Percentiles rank a stretch among this genome's conserved stretches.
phyloP scores from a whole-genome alignment of 2,797 vertebrate species.

The Premnoplex brunnescens region DNA sequence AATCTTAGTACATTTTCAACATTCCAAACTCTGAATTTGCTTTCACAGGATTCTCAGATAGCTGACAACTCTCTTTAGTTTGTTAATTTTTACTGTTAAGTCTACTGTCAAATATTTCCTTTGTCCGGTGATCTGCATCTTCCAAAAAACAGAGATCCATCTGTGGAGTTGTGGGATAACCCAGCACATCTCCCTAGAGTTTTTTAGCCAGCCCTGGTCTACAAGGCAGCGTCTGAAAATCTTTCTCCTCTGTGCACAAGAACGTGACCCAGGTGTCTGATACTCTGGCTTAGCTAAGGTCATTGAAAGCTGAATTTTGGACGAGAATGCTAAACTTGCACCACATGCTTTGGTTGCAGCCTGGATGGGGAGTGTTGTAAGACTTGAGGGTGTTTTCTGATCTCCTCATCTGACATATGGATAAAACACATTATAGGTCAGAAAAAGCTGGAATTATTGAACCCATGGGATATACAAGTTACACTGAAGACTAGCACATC shows the following conservation, averaged over 20 bases:
- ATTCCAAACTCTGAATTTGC: neutral
- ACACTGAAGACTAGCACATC: neutral
- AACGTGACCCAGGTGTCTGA: no score
- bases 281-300: no score
- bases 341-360: neutral
- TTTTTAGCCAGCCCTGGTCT: no score
- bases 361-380: neutral
- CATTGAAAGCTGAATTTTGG: no score
- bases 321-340: no score
- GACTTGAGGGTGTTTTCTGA: neutral
- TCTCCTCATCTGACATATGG: neutral
- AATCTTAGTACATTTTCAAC: neutral
- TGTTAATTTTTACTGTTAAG: neutral
- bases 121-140: neutral
- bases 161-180: neutral
- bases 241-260: no score
- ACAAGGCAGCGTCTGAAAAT: no score
- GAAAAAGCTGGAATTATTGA: neutral
- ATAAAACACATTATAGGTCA: neutral
- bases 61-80: neutral
- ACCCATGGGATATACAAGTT: neutral
- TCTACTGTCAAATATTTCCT: neutral
- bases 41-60: neutral
- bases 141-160: neutral
- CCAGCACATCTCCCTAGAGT: no score